Evolutionary conservation across 2,113 vertebrate species (phyloP).

Genomic region (Myrmecophaga tridactyla): DNA sequence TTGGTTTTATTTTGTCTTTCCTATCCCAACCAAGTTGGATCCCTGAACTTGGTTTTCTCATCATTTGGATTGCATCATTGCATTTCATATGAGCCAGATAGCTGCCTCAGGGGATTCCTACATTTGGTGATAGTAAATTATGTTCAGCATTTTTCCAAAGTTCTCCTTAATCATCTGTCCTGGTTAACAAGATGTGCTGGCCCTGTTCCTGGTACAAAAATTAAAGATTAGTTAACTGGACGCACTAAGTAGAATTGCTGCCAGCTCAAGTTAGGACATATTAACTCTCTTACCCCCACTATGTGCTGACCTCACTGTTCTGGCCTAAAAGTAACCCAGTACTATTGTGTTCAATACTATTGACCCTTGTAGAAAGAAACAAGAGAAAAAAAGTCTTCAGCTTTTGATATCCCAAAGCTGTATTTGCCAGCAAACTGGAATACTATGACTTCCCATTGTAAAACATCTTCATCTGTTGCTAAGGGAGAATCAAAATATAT

Average conservation of each 20-base stretch:
- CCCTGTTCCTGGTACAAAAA: slow-evolving; percentile 46
- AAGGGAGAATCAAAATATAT: background rate
- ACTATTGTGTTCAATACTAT: slow-evolving; percentile 1
- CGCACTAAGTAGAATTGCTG: background rate
- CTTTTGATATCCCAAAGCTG: background rate
- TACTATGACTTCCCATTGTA: background rate
- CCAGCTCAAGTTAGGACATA: background rate
- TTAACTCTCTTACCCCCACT: background rate
- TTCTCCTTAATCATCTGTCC: slow-evolving; percentile 43
- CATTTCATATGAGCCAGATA: background rate
- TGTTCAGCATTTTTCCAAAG: slow-evolving; percentile 32
- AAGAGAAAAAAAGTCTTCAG: background rate
- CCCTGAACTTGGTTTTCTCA: background rate
- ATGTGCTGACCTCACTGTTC: background rate
- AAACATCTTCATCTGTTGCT: slow-evolving; percentile 21
- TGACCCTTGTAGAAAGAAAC: slow-evolving; percentile 24
- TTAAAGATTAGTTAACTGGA: slow-evolving; percentile 60
- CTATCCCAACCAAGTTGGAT: background rate
- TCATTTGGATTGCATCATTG: background rate
- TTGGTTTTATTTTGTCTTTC: slow-evolving; percentile 29
- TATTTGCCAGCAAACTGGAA: slow-evolving; percentile 22
- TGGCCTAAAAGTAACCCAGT: background rate
- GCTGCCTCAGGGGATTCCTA: background rate
- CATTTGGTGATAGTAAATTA: slow-evolving; percentile 34
- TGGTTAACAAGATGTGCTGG: slow-evolving; percentile 3